Evolutionary conservation across 1,140 invertebrate genomes (phyloP).

Genomic region (Hycleus phaleratus): DNA sequence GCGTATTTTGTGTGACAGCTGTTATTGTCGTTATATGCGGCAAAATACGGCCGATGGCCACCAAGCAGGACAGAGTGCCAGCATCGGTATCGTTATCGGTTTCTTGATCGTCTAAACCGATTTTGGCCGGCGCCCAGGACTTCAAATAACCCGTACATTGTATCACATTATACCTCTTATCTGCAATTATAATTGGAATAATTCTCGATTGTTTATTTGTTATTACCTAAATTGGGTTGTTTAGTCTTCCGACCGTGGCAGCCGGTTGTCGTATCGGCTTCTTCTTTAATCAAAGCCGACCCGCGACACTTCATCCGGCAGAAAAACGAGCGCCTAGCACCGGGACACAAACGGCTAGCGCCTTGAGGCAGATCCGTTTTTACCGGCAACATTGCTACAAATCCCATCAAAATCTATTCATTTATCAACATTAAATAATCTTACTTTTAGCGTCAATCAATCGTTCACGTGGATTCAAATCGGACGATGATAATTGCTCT

Average conservation of each 20-base stretch:
- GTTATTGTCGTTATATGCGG: slow-evolving; percentile 46
- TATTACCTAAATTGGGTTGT: slow-evolving; percentile 51
- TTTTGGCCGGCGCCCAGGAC: slow-evolving; percentile 78
- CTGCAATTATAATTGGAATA: slow-evolving; percentile 39
- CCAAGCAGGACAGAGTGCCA: slow-evolving; percentile 77
- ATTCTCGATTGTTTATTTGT: background rate
- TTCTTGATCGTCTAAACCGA: slow-evolving; percentile 56
- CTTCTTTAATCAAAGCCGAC: slow-evolving; percentile 60
- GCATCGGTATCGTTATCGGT: slow-evolving; percentile 62
- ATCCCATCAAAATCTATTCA: background rate
- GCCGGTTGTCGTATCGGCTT: slow-evolving; percentile 56
- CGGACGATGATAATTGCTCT: slow-evolving; percentile 86
- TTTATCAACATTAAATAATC: background rate
- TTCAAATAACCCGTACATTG: slow-evolving; percentile 89
- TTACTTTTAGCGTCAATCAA: slow-evolving; percentile 90
- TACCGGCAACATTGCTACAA: slow-evolving; percentile 80
- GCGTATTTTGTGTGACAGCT: slow-evolving; percentile 33
- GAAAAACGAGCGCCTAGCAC: slow-evolving; percentile 84
- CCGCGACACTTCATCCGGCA: slow-evolving; percentile 84
- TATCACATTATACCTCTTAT: slow-evolving; percentile 71
- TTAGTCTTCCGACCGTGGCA: slow-evolving; percentile 55
- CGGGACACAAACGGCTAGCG: slow-evolving; percentile 69
- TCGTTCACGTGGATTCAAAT: slow-evolving; percentile 79
- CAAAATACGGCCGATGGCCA: slow-evolving; percentile 68
- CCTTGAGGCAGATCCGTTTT: slow-evolving; percentile 77